These are phyloP conservation scores for Oligia latruncula DNA, from an alignment of 2,888 invertebrate genomes.

Conservation along the genomic window DNA sequence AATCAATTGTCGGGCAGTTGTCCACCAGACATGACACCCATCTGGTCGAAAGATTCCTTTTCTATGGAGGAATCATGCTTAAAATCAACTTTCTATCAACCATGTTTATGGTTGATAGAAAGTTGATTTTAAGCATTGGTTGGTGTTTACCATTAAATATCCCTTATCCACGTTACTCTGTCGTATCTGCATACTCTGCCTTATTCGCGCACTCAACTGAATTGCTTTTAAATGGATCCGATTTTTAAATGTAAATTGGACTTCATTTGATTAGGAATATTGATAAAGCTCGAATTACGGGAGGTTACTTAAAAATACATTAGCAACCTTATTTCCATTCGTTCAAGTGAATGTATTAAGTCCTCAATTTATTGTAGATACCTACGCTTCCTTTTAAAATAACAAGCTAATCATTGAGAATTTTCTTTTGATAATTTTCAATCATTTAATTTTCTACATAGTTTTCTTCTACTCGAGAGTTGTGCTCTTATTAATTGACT, in stretches of 20 bases:
- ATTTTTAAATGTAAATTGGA: constrained; percentile 70
- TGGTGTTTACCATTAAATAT: too few relatives aligned
- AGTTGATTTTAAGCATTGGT: background rate
- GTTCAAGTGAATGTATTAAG: constrained; percentile 44
- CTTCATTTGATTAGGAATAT: constrained; percentile 71
- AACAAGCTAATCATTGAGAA: constrained; percentile 34
- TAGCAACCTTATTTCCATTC: constrained; percentile 53
- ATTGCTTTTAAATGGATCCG: constrained; percentile 68
- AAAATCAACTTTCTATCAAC: background rate
- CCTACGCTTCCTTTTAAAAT: constrained; percentile 40
- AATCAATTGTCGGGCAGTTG: too few relatives aligned
- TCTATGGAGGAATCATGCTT: background rate
- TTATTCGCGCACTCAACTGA: constrained; percentile 61
- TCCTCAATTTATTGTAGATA: constrained; percentile 25
- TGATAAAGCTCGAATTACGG: constrained; percentile 64
- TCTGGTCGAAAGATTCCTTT: too few relatives aligned
- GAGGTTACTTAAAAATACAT: constrained; percentile 67
- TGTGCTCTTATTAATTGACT: background rate
- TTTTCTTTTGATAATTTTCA: constrained; percentile 22
- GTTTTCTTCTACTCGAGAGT: background rate
- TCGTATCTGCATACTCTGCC: background rate
- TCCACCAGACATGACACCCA: too few relatives aligned
- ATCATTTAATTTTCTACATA: background rate
- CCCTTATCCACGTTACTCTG: constrained; percentile 11
- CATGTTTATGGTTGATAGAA: too few relatives aligned